Conservation (phyloP, 2,113 vertebrate species). For the Eclectus roratus region DNA sequence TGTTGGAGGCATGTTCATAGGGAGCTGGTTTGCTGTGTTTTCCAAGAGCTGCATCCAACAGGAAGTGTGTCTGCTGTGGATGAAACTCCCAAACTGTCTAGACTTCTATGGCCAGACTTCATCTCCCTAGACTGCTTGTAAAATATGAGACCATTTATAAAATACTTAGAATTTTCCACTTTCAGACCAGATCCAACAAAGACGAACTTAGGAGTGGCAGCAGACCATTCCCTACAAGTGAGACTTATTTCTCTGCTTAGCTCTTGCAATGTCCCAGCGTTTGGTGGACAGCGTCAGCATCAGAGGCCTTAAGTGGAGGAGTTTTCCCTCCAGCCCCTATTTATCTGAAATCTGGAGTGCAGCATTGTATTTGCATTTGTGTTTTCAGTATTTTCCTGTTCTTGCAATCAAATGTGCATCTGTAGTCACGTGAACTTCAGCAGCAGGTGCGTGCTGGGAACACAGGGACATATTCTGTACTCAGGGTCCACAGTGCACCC, state of each 20-base stretch:
- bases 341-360: background rate
- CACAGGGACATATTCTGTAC: background rate
- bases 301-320: background rate
- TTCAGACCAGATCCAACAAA: background rate
- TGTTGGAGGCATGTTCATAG: background rate
- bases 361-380: background rate
- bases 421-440: accelerated
- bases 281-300: background rate
- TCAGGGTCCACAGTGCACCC: background rate
- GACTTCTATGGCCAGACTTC: background rate
- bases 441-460: background rate
- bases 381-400: background rate
- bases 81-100: background rate
- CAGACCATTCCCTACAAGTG: background rate
- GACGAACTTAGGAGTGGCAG: background rate
- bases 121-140: background rate
- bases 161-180: background rate
- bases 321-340: background rate
- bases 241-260: background rate
- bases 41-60: background rate
- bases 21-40: background rate
- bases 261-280: background rate
- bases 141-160: background rate
- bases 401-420: background rate
- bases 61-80: background rate